Evolutionary conservation across 1,140 invertebrate species (phyloP).

Genomic region (Drosophila triauraria): DNA sequence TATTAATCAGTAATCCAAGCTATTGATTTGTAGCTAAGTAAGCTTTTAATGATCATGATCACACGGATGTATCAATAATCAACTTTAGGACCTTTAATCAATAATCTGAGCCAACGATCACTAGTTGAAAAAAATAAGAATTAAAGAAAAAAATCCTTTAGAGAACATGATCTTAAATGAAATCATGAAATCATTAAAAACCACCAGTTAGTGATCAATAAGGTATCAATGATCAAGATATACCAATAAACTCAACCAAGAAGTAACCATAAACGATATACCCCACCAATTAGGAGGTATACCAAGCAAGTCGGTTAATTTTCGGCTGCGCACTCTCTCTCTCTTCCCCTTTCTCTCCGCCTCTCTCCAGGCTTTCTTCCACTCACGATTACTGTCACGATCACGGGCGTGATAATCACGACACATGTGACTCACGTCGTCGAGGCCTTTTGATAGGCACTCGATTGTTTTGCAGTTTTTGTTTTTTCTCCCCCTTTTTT

Average conservation of each 20-base stretch:
- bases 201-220: not conserved
- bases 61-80: too few species aligned
- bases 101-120: too few species aligned
- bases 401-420: conserved; percentile 34
- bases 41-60: too few species aligned
- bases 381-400: conserved; percentile 37
- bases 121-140: too few species aligned
- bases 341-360: not conserved
- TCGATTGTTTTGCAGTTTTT: conserved; percentile 36
- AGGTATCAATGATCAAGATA: not conserved
- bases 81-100: too few species aligned
- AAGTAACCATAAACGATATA: not conserved
- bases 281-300: conserved; percentile 1
- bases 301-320: conserved; percentile 9
- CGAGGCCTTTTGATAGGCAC: conserved; percentile 39
- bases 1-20: too few species aligned
- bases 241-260: too few species aligned
- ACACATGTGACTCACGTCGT: conserved; percentile 38
- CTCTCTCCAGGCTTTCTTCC: conserved; percentile 15
- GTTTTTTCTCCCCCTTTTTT: conserved; percentile 14
- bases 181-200: too few species aligned
- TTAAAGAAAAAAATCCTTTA: too few species aligned
- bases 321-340: conserved; percentile 14
- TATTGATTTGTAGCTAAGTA: too few species aligned
- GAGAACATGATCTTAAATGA: too few species aligned